Percentiles rank a stretch among this genome's conserved stretches.
Conservation (phyloP, 2,113 vertebrate genomes). For the Triplophysa siluroides region DNA sequence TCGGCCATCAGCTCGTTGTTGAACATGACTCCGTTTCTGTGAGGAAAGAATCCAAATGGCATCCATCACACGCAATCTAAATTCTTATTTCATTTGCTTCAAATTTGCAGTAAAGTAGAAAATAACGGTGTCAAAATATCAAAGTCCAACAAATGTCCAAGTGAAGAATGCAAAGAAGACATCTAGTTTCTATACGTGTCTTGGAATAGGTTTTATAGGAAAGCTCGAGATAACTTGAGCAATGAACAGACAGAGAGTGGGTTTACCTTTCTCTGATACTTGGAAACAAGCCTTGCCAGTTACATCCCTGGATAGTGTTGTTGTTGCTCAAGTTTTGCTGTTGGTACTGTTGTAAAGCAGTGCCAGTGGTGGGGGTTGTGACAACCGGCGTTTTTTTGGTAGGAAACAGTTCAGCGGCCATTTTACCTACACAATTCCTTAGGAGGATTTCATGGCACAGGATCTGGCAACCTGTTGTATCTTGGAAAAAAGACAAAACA, state of each 20-base stretch:
- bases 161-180: conserved; percentile 16
- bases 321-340: conserved; percentile 94
- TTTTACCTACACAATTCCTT: conserved; percentile 82
- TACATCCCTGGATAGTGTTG: conserved; percentile 84
- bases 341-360: conserved; percentile 84
- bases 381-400: conserved; percentile 80
- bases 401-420: conserved; percentile 94
- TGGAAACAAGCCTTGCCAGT: conserved; percentile 95
- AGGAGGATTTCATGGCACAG: conserved; percentile 85
- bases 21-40: conserved; percentile 98
- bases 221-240: background rate
- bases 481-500: background rate
- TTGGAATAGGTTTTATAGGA: background rate
- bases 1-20: conserved; percentile 99
- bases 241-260: background rate
- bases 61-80: too few relatives aligned
- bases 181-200: background rate
- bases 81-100: too few relatives aligned
- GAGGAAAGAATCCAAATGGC: conserved; percentile 59
- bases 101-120: too few relatives aligned
- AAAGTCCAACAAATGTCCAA: too few relatives aligned
- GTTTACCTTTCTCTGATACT: conserved; percentile 94
- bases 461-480: background rate
- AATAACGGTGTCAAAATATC: too few relatives aligned
- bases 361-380: conserved; percentile 61